Evolutionary conservation across 2,113 vertebrate genomes (phyloP).

Genomic region (Saimiri boliviensis): DNA sequence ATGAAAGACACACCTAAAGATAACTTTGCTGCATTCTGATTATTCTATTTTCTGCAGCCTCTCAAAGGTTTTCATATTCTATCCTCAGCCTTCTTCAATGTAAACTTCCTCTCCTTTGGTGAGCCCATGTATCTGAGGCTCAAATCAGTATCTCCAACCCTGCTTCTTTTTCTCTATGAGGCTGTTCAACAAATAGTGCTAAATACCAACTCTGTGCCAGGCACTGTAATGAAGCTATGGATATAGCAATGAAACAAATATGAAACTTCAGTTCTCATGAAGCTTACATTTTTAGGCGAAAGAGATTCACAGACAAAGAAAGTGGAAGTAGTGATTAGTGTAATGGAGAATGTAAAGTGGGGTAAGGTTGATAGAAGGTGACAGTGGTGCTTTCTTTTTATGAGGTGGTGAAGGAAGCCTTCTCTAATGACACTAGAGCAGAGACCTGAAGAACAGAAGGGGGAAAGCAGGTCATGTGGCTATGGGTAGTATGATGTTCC

Average conservation of each 20-base stretch:
- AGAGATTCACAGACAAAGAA: neutral
- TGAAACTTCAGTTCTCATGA: neutral
- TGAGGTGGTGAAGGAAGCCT: neutral
- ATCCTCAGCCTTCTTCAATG: neutral
- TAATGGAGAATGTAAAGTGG: neutral
- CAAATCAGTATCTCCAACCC: neutral
- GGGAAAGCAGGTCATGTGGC: neutral
- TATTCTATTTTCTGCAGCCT: neutral
- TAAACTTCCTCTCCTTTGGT: neutral
- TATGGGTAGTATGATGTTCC: neutral
- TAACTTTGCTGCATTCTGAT: neutral
- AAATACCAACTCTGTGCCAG: neutral
- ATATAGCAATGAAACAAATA: neutral
- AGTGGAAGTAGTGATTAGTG: neutral
- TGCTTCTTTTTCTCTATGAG: neutral
- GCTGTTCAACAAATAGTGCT: neutral
- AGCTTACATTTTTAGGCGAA: neutral
- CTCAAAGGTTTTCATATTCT: neutral
- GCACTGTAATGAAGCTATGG: neutral
- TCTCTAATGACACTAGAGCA: neutral
- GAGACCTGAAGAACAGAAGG: neutral
- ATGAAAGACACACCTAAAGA: neutral
- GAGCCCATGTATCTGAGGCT: neutral
- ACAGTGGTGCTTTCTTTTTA: neutral
- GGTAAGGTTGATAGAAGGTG: neutral